phyloP scores from a whole-genome alignment of 2,888 invertebrate genomes.

The Oxystoma pomonae region DNA sequence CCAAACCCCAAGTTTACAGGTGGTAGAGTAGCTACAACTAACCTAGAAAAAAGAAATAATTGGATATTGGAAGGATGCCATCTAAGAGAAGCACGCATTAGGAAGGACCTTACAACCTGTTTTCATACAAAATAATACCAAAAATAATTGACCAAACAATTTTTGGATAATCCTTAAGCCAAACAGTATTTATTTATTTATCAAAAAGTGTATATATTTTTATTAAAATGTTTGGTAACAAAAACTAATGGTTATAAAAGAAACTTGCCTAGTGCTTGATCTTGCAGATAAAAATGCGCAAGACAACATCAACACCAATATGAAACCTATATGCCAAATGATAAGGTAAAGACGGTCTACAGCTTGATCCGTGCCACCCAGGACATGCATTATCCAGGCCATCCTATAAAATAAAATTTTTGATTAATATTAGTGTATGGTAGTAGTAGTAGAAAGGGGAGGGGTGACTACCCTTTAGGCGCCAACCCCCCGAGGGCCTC shows the following conservation, averaged over 20 bases:
- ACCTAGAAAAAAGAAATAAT: neutral
- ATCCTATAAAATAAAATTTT: slow-evolving; percentile 23
- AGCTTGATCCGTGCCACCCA: slow-evolving; percentile 46
- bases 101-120: no score
- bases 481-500: no score
- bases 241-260: no score
- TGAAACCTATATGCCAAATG: slow-evolving; percentile 41
- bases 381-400: slow-evolving; percentile 40
- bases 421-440: no score
- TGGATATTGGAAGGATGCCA: no score
- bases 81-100: no score
- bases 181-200: no score
- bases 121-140: no score
- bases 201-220: no score
- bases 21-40: slow-evolving; percentile 37
- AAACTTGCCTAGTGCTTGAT: slow-evolving; percentile 34
- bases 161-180: neutral
- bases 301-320: slow-evolving; percentile 41
- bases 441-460: no score
- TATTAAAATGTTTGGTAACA: no score
- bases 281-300: slow-evolving; percentile 43
- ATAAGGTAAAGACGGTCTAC: slow-evolving; percentile 42
- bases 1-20: slow-evolving; percentile 41
- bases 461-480: no score
- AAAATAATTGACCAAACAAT: neutral